Conservation (phyloP, 92 coral and sea anemone species). For the Siderastrea radians region DNA sequence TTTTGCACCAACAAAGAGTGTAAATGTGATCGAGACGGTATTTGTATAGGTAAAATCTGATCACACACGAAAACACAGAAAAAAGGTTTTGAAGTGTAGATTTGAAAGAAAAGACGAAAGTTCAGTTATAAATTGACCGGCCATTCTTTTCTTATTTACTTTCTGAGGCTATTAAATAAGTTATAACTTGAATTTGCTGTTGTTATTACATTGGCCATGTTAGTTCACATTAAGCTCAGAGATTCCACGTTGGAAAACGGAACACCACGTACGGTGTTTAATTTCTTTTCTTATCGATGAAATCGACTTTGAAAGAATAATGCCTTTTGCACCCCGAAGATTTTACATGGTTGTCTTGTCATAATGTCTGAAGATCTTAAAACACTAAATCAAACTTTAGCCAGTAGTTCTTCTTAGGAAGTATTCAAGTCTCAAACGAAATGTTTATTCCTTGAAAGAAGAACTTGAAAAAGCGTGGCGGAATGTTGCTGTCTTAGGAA, state of each 20-base stretch:
- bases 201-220: slow-evolving; percentile 16
- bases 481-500: slow-evolving; percentile 20
- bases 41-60: slow-evolving; percentile 8
- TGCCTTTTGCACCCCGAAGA: slow-evolving; percentile 32
- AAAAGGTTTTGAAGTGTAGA: slow-evolving; percentile 25
- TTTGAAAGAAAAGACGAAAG: slow-evolving; percentile 23
- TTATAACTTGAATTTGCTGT: slow-evolving; percentile 22
- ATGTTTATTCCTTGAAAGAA: slow-evolving; percentile 27
- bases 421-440: slow-evolving; percentile 50
- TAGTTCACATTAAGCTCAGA: slow-evolving; percentile 26
- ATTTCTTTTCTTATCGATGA: slow-evolving; percentile 53
- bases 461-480: slow-evolving; percentile 28
- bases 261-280: slow-evolving; percentile 36
- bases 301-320: slow-evolving; percentile 52
- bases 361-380: slow-evolving; percentile 45
- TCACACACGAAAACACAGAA: slow-evolving; percentile 26
- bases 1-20: slow-evolving; percentile 7
- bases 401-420: slow-evolving; percentile 38
- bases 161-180: slow-evolving; percentile 14
- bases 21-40: slow-evolving; percentile 14
- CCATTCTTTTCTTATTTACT: slow-evolving; percentile 24
- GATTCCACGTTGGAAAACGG: slow-evolving; percentile 16
- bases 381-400: slow-evolving; percentile 50
- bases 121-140: slow-evolving; percentile 18
- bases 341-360: slow-evolving; percentile 35